Percentiles rank a stretch among this genome's conserved stretches.
These are phyloP conservation scores for Bimastos eiseni DNA, from an alignment of 2,888 invertebrate species.

Conservation along the genomic window DNA sequence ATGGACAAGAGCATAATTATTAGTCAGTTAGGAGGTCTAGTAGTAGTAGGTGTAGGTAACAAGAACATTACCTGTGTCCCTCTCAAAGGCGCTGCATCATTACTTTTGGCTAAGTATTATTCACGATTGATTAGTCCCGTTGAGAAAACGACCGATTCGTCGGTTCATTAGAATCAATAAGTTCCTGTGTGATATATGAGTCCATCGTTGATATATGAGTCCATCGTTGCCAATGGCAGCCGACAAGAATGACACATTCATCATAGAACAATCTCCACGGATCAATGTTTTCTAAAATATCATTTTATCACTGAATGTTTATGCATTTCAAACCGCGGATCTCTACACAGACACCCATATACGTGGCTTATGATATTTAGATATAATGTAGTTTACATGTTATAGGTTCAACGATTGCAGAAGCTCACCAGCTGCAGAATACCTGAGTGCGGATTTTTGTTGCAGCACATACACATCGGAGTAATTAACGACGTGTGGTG, in stretches of 20 bases:
- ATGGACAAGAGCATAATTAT: too few relatives aligned
- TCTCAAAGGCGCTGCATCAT: neutral
- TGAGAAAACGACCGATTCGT: neutral
- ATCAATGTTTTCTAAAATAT: neutral
- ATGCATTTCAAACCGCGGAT: neutral
- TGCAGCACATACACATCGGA: too few relatives aligned
- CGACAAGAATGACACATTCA: neutral
- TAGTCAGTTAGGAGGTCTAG: too few relatives aligned
- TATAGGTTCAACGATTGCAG: too few relatives aligned
- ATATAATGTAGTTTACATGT: too few relatives aligned
- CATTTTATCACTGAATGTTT: neutral
- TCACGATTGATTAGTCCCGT: neutral
- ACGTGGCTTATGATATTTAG: neutral
- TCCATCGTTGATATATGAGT: neutral
- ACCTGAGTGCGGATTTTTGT: too few relatives aligned
- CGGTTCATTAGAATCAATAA: neutral
- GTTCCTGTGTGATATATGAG: neutral
- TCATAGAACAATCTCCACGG: neutral
- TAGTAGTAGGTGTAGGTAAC: too few relatives aligned
- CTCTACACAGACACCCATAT: neutral
- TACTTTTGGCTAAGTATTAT: neutral
- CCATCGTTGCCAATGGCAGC: neutral
- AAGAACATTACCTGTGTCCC: neutral
- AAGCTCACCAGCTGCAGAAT: too few relatives aligned
- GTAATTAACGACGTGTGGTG: too few relatives aligned